These are phyloP conservation scores for Dorcus parallelipipedus DNA, from an alignment of 2,888 invertebrate genomes.

Conservation along the genomic window DNA sequence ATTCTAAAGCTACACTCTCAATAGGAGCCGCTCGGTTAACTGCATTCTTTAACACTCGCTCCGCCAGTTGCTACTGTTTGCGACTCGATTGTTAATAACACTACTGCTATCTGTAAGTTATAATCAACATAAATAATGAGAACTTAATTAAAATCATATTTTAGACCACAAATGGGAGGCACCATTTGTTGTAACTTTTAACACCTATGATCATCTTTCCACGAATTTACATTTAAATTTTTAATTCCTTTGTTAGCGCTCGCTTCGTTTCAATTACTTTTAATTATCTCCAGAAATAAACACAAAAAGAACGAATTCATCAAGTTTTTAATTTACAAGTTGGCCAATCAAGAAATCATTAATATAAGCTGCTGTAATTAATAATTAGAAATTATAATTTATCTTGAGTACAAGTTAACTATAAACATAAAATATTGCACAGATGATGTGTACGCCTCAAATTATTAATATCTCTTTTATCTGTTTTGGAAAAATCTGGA, in stretches of 20 bases:
- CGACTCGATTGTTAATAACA: slow-evolving; percentile 14
- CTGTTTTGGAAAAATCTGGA: too few species aligned
- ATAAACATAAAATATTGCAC: too few species aligned
- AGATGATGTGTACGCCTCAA: too few species aligned
- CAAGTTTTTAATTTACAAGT: too few species aligned
- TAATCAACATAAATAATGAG: slow-evolving; percentile 42
- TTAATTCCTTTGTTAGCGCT: not conserved
- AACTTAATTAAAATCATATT: slow-evolving; percentile 40
- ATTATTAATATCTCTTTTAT: too few species aligned
- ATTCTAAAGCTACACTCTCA: slow-evolving; percentile 24
- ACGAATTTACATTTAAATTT: not conserved
- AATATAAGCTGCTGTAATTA: too few species aligned
- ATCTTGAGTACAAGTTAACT: too few species aligned
- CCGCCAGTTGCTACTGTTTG: slow-evolving; percentile 34
- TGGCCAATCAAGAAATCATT: too few species aligned
- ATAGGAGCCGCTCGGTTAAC: slow-evolving; percentile 23
- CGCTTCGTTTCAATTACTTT: not conserved
- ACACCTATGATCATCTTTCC: not conserved
- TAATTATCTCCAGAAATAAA: not conserved
- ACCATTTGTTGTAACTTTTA: not conserved
- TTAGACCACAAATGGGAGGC: slow-evolving; percentile 16
- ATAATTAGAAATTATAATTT: too few species aligned
- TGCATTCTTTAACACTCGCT: slow-evolving; percentile 32
- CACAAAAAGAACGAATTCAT: too few species aligned
- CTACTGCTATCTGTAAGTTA: slow-evolving; percentile 25